These are phyloP conservation scores for Carcinoscorpius rotundicauda DNA, from an alignment of 1,140 invertebrate genomes.

Conservation along the genomic window DNA sequence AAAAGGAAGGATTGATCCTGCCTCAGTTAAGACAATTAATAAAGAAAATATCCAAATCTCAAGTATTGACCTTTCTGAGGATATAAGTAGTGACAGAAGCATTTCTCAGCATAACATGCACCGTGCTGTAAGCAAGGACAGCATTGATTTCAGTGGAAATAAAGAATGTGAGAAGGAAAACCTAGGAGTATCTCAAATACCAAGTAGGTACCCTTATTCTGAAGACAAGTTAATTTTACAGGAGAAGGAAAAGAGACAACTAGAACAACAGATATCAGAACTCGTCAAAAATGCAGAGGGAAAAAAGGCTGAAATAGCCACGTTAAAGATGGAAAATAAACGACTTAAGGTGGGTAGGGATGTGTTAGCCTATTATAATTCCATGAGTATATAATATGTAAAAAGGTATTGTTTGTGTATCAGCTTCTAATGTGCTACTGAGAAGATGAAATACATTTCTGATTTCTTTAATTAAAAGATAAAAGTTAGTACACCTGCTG, in stretches of 20 bases:
- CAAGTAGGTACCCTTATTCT: background rate
- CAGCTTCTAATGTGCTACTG: too few species aligned
- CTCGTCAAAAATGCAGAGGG: slow-evolving; percentile 29
- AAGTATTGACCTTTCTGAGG: too few species aligned
- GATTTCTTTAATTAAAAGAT: too few species aligned
- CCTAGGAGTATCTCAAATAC: slow-evolving; percentile 5
- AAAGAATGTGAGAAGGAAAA: slow-evolving; percentile 17
- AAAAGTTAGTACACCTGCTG: too few species aligned
- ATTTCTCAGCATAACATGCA: slow-evolving; percentile 4
- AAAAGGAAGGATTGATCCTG: too few species aligned
- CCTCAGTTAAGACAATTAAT: too few species aligned
- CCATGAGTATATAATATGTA: too few species aligned
- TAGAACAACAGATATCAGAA: slow-evolving; percentile 40
- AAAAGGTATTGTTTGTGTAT: too few species aligned
- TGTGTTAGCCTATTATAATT: too few species aligned
- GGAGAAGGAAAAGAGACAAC: slow-evolving; percentile 37
- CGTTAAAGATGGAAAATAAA: slow-evolving; percentile 29
- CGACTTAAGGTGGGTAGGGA: slow-evolving; percentile 25
- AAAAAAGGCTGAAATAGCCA: slow-evolving; percentile 29
- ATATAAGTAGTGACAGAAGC: too few species aligned
- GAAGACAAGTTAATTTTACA: slow-evolving; percentile 20
- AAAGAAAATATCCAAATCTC: too few species aligned
- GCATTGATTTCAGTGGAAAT: slow-evolving; percentile 7
- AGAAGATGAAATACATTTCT: too few species aligned
- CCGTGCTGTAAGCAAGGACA: slow-evolving; percentile 18